These are phyloP conservation scores for Erythrocercus mccallii DNA, from an alignment of 2,113 vertebrate genomes.

Conservation along the genomic window DNA sequence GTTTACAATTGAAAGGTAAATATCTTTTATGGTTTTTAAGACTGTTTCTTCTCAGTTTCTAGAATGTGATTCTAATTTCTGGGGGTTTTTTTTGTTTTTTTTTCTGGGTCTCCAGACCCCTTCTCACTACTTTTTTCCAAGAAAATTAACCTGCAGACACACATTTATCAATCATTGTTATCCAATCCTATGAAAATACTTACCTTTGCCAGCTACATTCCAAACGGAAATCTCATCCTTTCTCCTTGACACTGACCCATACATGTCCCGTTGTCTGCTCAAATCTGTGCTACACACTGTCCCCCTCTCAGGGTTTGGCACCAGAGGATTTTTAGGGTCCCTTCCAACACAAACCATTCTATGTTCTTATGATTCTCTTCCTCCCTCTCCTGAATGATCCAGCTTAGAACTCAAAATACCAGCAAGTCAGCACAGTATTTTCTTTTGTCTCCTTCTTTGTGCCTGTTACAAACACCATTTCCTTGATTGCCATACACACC, in stretches of 20 bases:
- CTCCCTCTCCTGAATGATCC: not conserved
- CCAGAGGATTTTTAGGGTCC: not conserved
- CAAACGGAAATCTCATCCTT: not conserved
- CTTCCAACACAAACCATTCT: not conserved
- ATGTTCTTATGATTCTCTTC: not conserved
- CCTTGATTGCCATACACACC: accelerated
- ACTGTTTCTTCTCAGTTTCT: not conserved
- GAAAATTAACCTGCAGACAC: not conserved
- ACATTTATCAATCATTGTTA: not conserved
- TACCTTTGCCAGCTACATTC: not conserved
- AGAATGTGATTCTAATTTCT: not conserved
- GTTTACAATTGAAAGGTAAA: not conserved
- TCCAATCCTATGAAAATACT: not conserved
- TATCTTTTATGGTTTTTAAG: not conserved
- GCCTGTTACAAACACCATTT: not conserved
- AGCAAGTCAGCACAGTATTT: not conserved
- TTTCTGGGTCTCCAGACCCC: not conserved
- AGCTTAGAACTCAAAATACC: not conserved
- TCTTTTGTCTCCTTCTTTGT: not conserved
- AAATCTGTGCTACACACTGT: not conserved
- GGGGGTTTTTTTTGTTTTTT: not conserved
- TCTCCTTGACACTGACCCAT: not conserved
- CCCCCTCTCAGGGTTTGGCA: not conserved
- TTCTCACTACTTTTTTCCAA: not conserved
- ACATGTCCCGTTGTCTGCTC: not conserved